Base-by-base conservation (phyloP, 1,140 invertebrate genomes). In the Rhagoletis pomonella region DNA sequence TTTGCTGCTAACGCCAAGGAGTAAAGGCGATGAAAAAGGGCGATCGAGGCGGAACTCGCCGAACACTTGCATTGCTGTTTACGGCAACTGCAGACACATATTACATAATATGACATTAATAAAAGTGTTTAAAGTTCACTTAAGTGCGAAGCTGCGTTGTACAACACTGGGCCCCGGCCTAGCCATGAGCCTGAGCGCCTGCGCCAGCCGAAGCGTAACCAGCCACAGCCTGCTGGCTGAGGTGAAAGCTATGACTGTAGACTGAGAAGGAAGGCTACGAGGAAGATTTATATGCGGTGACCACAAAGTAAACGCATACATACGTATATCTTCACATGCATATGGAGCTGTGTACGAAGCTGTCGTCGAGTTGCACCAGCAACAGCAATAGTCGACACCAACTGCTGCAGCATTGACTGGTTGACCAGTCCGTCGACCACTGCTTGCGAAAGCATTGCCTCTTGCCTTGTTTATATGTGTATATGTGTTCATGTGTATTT, bases 81-180 rank as follows among this genome's bases (percentile, higher is more conserved):
- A n/a, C 60, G 60, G 60, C 60, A 62, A 14, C 60, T 62, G n/a
- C 77, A 84, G 17, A 9, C 42, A 85, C 62, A 85, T 85, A 87
- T 87, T 87, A 87, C 81, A 85, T 87, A 85, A 87, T 87, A 87
- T 91, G 91, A 90, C 90, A 92, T 92, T 92, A 92, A 92, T 92
- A 92, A 92, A 92, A 92, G 91, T 92, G 91, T 92, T 92, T 92
- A 92, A 92, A 92, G 91, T 92, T 92, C 91, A 92, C 91, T 92
- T 92, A 92, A 92, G 90, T 90, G 91, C 90, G 85, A 50, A 87
- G n/a, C n/a, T n/a, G n/a, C n/a, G n/a, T n/a, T n/a, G n/a, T 6
- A 6, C 67, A 12, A 3, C 2, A 3, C 67, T 2, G 42, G 2
- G n/a, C n/a, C n/a, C n/a, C n/a, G n/a, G n/a, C n/a, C n/a, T n/a